These are phyloP conservation scores for Tinamus guttatus DNA, from an alignment of 2,113 vertebrate genomes.

Conservation along the genomic window DNA sequence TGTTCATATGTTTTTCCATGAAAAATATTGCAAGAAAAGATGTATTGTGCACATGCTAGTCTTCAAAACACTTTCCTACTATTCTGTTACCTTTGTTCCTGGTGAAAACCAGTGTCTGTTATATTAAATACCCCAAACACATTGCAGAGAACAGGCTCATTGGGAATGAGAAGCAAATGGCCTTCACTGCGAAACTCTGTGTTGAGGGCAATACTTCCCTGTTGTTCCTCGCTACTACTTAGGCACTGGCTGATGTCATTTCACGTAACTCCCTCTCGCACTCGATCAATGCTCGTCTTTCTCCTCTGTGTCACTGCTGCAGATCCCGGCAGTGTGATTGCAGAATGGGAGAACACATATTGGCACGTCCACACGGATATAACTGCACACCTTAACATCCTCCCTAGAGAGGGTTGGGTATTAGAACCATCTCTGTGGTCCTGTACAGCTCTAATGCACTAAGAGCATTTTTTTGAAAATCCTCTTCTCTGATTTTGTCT, in stretches of 20 bases:
- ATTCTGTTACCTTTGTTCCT: not conserved
- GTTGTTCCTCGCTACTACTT: not conserved
- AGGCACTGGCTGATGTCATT: not conserved
- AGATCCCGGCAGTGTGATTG: not conserved
- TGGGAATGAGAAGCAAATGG: not conserved
- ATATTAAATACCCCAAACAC: not conserved
- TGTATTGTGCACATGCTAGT: not conserved
- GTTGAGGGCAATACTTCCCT: not conserved
- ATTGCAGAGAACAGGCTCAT: not conserved
- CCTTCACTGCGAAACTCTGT: not conserved
- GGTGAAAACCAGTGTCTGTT: not conserved
- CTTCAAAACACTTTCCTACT: not conserved
- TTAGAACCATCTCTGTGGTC: not conserved
- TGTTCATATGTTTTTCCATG: not conserved
- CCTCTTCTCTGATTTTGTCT: conserved; percentile 24
- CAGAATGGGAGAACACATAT: accelerated
- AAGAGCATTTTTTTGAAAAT: conserved; percentile 1
- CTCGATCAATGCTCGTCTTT: not conserved
- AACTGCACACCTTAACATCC: not conserved
- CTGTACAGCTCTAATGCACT: not conserved
- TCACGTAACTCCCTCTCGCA: not conserved
- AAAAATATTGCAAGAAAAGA: not conserved
- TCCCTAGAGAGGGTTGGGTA: not conserved
- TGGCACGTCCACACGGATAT: not conserved
- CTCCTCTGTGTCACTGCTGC: accelerated